Base-by-base conservation (phyloP, 2,888 invertebrate genomes). In the Pyrochroa serraticornis region DNA sequence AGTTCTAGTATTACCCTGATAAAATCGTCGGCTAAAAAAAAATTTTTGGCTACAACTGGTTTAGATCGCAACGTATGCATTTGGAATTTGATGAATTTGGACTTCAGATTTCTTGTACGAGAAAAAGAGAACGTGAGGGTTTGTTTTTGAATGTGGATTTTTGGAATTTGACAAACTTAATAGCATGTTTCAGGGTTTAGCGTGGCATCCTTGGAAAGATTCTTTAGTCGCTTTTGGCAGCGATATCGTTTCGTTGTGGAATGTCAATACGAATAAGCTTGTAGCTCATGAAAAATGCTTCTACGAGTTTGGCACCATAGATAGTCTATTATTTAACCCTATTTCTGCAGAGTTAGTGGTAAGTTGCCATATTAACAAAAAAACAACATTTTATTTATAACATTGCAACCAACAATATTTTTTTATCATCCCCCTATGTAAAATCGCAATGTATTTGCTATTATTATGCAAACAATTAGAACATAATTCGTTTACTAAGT, bases 121-220 rank as follows among this genome's bases (percentile, higher is more conserved):
- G 12, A 31, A 22, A 9, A 9, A 2, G 7, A 12, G 38, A 14
- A 30, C 13, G 47, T 37, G 10, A 37, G 47, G 10, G 47, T 47
- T 5, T 37, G 47, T 46, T 35, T n/a, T 22, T 22, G 22, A 3
- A 22, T 3, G 22, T 22, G 3, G 22, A 22, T 3, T 22, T 22
- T 22, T 22, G 22, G 5, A 5, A 22, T 2, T 22, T 3, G 5
- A 22, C 3, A 2, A 22, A 2, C 22, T 22, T 2, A 22, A 22
- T 22, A 5, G 14, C 12, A 7, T 8, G 34, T 35, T 10, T 7
- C 7, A 41, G 49, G 49, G 41, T 13, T 3, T 49, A 10, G 55
- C 55, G 6, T 55, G 55, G 55, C 55, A 55, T 43, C 55, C 55
- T 6, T 55, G 55, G 49, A 31, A 22, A n/a, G 31, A 30, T 7